Base-by-base conservation (phyloP, 2,797 vertebrate species). In the Sebastes oblongus region DNA sequence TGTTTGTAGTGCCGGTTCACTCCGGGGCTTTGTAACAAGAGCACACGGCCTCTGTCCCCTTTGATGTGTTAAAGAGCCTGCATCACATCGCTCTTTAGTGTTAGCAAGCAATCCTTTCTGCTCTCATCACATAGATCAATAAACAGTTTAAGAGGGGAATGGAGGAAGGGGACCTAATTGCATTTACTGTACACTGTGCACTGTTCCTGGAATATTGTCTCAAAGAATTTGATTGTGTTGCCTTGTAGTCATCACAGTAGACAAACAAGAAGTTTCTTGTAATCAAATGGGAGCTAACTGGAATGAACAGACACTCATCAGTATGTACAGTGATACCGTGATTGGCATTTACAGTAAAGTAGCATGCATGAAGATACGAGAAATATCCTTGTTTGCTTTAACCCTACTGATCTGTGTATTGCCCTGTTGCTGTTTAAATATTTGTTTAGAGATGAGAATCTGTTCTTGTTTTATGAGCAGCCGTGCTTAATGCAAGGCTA, bases 41-140 rank as follows among this genome's bases (percentile, higher is more conserved):
- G 66, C 66, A 58, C 81, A 64, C 60, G 39, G 78, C 55, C 74
- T 83, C 65, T 56, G 66, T 78, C 78, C 60, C 65, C 75, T 92
- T 90, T 90, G 88, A 91, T 88, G 87, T 91, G 78, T 80, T 89
- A 84, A 91, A 87, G 72, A 85, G 83, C 72, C 69, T 75, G 52
- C 77, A 72, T 78, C 78, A 83, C 46, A 74, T 85, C 75, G 82
- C 71, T 22, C 67, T 82, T 80, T 74, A 74, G 55, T 59, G 73
- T 66, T 66, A 79, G 32, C 9, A 32, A 75, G 75, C 81, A 80
- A 58, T 77, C 67, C 60, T 84, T 71, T 86, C 67, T 72, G 77
- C 82, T 68, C 42, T 80, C 84, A 74, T 83, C 82, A 36, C 69
- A 54, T 46, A 77, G 39, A 90, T 92, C 90, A 86, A 86, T 90